phyloP scores from a whole-genome alignment of 2,797 vertebrate species.

The Fundulus diaphanus region DNA sequence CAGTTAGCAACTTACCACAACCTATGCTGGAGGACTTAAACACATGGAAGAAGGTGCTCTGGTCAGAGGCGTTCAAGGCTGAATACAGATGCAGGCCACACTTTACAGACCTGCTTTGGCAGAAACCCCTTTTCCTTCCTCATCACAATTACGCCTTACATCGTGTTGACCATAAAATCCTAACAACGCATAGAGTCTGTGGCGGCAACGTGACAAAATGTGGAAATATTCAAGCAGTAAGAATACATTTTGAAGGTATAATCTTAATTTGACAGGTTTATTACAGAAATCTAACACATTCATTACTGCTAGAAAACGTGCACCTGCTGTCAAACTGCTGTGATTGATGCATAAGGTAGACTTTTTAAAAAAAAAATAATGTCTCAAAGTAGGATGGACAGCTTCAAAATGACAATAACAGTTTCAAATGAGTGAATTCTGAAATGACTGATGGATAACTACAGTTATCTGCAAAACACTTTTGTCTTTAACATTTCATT shows the following conservation, averaged over 20 bases:
- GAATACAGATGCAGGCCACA: neutral
- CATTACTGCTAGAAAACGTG: neutral
- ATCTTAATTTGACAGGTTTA: neutral
- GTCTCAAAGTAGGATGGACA: neutral
- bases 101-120: no score
- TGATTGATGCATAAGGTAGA: neutral
- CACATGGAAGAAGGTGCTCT: no score
- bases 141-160: neutral
- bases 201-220: neutral
- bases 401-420: neutral
- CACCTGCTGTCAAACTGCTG: neutral
- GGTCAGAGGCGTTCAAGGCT: no score
- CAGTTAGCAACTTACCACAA: no score
- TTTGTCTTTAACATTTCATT: neutral
- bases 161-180: neutral
- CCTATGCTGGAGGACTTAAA: no score
- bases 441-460: neutral
- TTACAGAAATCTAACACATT: neutral
- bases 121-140: neutral
- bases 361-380: no score
- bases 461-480: neutral
- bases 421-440: neutral
- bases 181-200: neutral
- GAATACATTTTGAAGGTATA: neutral
- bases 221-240: neutral